These are phyloP conservation scores for Dinoponera quadriceps DNA, from an alignment of 1,140 invertebrate species.

Conservation along the genomic window DNA sequence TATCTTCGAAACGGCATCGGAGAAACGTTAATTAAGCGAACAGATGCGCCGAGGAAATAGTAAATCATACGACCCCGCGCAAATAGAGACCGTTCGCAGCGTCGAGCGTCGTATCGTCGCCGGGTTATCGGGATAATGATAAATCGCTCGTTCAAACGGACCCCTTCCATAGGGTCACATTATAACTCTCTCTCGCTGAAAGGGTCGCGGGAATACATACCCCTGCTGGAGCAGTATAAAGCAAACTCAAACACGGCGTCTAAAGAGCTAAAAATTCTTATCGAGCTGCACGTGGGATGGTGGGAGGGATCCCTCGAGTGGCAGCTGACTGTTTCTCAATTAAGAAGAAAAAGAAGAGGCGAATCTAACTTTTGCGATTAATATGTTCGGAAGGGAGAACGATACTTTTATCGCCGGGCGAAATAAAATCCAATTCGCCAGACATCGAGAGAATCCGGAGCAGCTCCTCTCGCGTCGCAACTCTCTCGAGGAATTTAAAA, in stretches of 20 bases:
- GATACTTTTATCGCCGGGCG: background rate
- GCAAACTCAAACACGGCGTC: slow-evolving; percentile 48
- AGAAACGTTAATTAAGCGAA: slow-evolving; percentile 78
- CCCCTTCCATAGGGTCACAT: slow-evolving; percentile 61
- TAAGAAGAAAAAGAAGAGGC: background rate
- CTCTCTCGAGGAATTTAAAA: background rate
- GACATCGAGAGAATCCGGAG: background rate
- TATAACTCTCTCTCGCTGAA: slow-evolving; percentile 77
- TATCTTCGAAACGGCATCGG: slow-evolving; percentile 70
- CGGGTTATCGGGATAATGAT: slow-evolving; percentile 81
- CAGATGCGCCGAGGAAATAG: slow-evolving; percentile 79
- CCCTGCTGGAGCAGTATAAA: slow-evolving; percentile 49
- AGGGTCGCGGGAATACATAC: slow-evolving; percentile 67
- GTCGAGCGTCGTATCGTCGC: slow-evolving; percentile 78
- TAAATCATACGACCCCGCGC: slow-evolving; percentile 78
- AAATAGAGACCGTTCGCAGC: slow-evolving; percentile 69
- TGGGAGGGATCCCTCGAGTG: background rate
- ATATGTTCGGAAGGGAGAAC: background rate
- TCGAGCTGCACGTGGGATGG: slow-evolving; percentile 13
- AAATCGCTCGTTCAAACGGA: slow-evolving; percentile 79
- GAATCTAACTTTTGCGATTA: background rate
- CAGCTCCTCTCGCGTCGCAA: background rate
- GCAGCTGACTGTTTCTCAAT: background rate
- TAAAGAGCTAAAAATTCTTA: slow-evolving; percentile 41
- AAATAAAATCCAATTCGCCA: background rate